Evolutionary conservation across 2,797 vertebrate species (phyloP), one percentile per base, ranked within the genome.

Genomic region (Propithecus perrieri): DNA sequence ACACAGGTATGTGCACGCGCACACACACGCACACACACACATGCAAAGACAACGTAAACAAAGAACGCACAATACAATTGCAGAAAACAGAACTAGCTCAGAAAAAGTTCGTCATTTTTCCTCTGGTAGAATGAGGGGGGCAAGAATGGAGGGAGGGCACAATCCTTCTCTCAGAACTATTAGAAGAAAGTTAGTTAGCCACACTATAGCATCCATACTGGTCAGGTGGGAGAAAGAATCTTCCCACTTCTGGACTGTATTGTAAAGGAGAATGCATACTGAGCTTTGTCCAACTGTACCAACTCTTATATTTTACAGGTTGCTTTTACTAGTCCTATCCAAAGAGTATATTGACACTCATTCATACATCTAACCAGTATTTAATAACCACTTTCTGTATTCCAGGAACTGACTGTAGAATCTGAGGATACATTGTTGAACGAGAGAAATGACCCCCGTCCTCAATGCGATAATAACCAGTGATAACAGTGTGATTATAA

Each of bases 1-100:
- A 61, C 46, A 65, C 1, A 1, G 17, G 0, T 6, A n/a, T 14
- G 41, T 4, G 2, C 4, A 6, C 17, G 4, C 5, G 1, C 4
- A 13, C 20, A 28, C 10, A 55, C 14, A 85, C 26, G 33, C 8
- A 41, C 11, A 41, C 1, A 55, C 18, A 55, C 9, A 72, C 14
- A 59, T 0, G 63, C 22, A 5, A 3, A 65, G 4, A 71, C 28
- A 38, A 30, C 14, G 26, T 59, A 59, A 59, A 59, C 43, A 79
- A 85, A 69, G 18, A 91, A 59, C 41, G 11, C 15, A 35, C 17
- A 53, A 72, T 24, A 63, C 9, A 67, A n/a, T 7, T 76, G 41
- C 38, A 75, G n/a, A 38, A 78, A 57, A 61, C 2, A 86, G 35
- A 97, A 43, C 14, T 53, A 41, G 17, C 13, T 79, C 35, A 88